phyloP scores from a whole-genome alignment of 2,113 vertebrate genomes.

The Zapornia atra region DNA sequence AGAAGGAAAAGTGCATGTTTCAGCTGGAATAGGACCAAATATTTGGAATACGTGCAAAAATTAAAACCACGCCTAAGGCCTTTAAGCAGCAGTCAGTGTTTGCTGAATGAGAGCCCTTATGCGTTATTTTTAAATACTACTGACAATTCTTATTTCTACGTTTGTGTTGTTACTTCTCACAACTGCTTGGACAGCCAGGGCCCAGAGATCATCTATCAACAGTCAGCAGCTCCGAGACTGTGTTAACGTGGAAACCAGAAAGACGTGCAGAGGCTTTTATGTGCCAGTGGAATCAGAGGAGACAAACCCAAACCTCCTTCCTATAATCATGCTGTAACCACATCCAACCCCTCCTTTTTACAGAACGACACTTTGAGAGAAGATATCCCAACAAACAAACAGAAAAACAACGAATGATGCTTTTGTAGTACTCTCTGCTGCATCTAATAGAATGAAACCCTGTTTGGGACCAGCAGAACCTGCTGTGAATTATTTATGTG shows the following conservation, averaged over 20 bases:
- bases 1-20: neutral
- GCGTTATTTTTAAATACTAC: neutral
- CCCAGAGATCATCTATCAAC: neutral
- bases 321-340: neutral
- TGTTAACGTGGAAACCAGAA: neutral
- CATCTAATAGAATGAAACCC: neutral
- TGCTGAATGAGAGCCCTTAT: neutral
- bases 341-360: neutral
- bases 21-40: neutral
- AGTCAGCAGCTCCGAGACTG: neutral
- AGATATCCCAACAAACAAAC: neutral
- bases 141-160: neutral
- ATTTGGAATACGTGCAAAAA: neutral
- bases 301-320: neutral
- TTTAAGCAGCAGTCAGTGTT: neutral
- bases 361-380: neutral
- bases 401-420: neutral
- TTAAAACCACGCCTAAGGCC: neutral
- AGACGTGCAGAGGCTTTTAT: neutral
- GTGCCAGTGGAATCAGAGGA: neutral
- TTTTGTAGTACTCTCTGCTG: neutral
- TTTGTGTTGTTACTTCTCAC: neutral
- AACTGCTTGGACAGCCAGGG: neutral
- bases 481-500: neutral
- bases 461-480: neutral